A percentile compares a stretch with the other conserved stretches of the same genome.
Evolutionary conservation across 2,888 invertebrate species (phyloP).

Genomic region (Lagria hirta): DNA sequence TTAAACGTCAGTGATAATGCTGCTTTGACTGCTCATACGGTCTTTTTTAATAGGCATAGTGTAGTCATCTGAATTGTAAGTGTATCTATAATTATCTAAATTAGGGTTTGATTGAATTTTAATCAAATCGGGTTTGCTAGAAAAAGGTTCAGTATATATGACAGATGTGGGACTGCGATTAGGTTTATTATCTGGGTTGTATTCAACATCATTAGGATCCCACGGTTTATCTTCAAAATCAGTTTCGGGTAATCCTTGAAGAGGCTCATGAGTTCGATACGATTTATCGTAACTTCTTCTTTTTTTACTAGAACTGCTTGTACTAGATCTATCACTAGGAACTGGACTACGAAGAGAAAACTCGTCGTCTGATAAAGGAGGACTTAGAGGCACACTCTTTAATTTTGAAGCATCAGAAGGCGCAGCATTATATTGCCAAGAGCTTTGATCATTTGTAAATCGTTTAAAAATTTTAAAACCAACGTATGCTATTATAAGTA

Average conservation of each 20-base stretch:
- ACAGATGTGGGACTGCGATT: slow-evolving; percentile 30
- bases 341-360: slow-evolving; percentile 41
- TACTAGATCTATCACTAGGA: slow-evolving; percentile 38
- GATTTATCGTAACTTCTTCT: slow-evolving; percentile 76
- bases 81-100: slow-evolving; percentile 24
- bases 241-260: slow-evolving; percentile 68
- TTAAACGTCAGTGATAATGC: slow-evolving; percentile 47
- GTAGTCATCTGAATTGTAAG: slow-evolving; percentile 40
- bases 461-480: slow-evolving; percentile 64
- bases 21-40: slow-evolving; percentile 46
- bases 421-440: slow-evolving; percentile 46
- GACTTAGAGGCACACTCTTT: slow-evolving; percentile 31
- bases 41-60: slow-evolving; percentile 36
- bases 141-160: slow-evolving; percentile 33
- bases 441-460: slow-evolving; percentile 46
- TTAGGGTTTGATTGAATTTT: slow-evolving; percentile 31
- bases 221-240: slow-evolving; percentile 81
- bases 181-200: slow-evolving; percentile 29
- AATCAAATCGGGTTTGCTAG: slow-evolving; percentile 35
- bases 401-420: slow-evolving; percentile 29
- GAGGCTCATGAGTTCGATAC: slow-evolving; percentile 82
- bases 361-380: slow-evolving; percentile 40
- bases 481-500: slow-evolving; percentile 63
- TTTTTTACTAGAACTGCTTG: slow-evolving; percentile 56
- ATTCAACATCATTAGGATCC: slow-evolving; percentile 61